Conservation (phyloP, 2,113 vertebrate species). For the Ophiodon elongatus region DNA sequence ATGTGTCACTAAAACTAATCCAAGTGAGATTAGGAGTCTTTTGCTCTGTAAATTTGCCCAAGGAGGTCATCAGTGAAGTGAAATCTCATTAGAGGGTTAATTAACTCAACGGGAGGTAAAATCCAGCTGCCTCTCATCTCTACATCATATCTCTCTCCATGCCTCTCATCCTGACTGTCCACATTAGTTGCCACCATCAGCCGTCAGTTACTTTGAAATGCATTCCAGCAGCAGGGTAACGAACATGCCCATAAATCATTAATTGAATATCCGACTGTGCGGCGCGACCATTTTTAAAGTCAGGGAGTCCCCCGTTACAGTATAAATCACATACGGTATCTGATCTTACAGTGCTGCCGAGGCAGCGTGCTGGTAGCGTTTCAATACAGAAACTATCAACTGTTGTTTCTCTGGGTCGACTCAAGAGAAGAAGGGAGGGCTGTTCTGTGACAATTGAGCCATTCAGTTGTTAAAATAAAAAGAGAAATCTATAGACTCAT, state of each 20-base stretch:
- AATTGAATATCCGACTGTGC: conserved; percentile 8
- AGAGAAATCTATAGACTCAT: conserved; percentile 17
- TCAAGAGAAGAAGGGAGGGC: neutral
- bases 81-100: conserved; percentile 29
- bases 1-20: neutral
- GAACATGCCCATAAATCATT: conserved; percentile 37
- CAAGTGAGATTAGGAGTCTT: neutral
- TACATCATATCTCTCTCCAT: neutral
- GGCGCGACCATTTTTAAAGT: neutral
- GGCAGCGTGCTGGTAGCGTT: neutral
- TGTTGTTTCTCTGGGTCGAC: neutral
- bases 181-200: neutral
- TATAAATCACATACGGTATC: neutral
- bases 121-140: neutral
- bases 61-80: neutral
- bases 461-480: neutral
- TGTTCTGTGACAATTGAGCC: conserved; percentile 15
- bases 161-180: neutral
- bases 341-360: neutral
- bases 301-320: neutral
- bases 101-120: neutral
- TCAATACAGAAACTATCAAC: neutral
- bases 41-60: neutral
- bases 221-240: conserved; percentile 14
- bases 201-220: conserved; percentile 15